Evolutionary conservation across 2,113 vertebrate species (phyloP).

Genomic region (Alces alces): DNA sequence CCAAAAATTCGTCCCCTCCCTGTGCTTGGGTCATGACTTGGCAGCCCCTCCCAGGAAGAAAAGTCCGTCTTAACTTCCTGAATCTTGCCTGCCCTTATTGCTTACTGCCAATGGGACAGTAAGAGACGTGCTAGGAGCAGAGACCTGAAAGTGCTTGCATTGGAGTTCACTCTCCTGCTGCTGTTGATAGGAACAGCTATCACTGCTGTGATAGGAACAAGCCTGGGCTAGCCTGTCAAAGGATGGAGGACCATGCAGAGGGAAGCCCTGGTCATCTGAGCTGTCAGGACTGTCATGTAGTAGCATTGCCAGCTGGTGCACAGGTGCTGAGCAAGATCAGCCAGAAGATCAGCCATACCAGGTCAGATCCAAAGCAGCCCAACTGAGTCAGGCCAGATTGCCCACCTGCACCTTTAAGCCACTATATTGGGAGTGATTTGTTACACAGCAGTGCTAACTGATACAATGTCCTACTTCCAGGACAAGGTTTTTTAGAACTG

Average conservation of each 20-base stretch:
- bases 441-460: not conserved
- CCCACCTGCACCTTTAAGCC: not conserved
- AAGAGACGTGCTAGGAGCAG: not conserved
- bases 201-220: not conserved
- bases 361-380: not conserved
- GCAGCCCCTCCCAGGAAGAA: not conserved
- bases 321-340: not conserved
- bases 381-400: not conserved
- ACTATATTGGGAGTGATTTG: not conserved
- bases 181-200: not conserved
- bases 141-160: not conserved
- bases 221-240: not conserved
- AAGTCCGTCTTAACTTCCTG: not conserved
- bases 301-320: not conserved
- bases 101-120: not conserved
- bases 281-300: not conserved
- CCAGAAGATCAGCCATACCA: rapidly evolving
- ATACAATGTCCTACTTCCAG: not conserved
- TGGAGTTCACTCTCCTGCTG: not conserved
- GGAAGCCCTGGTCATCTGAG: not conserved
- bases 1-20: not conserved
- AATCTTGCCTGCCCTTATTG: not conserved
- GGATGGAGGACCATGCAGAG: not conserved
- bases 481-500: not conserved
- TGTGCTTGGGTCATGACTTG: not conserved